These are phyloP conservation scores for Lydus trimaculatus DNA, from an alignment of 2,888 invertebrate genomes.

Conservation along the genomic window DNA sequence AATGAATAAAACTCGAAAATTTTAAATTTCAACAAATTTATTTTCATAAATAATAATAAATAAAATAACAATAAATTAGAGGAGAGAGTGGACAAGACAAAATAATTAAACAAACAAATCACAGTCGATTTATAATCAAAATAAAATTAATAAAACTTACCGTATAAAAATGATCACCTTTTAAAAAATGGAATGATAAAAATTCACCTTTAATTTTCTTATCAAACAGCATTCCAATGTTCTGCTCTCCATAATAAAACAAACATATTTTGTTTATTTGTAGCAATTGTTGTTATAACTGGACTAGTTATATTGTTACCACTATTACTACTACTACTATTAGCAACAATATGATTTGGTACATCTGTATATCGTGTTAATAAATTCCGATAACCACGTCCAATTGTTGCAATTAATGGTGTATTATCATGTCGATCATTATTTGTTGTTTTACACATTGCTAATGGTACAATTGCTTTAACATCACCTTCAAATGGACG, in stretches of 20 bases:
- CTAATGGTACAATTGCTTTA: slow-evolving; percentile 69
- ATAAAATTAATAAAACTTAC: too few relatives aligned
- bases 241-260: slow-evolving; percentile 77
- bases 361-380: slow-evolving; percentile 69
- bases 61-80: too few relatives aligned
- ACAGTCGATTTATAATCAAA: too few relatives aligned
- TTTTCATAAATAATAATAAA: too few relatives aligned
- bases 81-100: too few relatives aligned
- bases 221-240: slow-evolving; percentile 67
- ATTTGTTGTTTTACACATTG: slow-evolving; percentile 54
- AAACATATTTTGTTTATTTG: slow-evolving; percentile 64
- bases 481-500: slow-evolving; percentile 88
- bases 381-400: slow-evolving; percentile 84
- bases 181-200: slow-evolving; percentile 28
- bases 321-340: too few relatives aligned
- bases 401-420: slow-evolving; percentile 77
- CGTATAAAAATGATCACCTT: too few relatives aligned
- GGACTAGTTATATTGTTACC: slow-evolving; percentile 57
- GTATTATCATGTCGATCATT: slow-evolving; percentile 59
- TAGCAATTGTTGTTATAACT: slow-evolving; percentile 35
- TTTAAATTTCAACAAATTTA: too few relatives aligned
- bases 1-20: too few relatives aligned
- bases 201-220: background rate
- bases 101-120: too few relatives aligned
- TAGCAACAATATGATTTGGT: slow-evolving; percentile 57